A percentile compares a stretch with the other conserved stretches of the same genome.
Conservation (phyloP, 2,888 invertebrate genomes). For the Leptinotarsa haldemani region DNA sequence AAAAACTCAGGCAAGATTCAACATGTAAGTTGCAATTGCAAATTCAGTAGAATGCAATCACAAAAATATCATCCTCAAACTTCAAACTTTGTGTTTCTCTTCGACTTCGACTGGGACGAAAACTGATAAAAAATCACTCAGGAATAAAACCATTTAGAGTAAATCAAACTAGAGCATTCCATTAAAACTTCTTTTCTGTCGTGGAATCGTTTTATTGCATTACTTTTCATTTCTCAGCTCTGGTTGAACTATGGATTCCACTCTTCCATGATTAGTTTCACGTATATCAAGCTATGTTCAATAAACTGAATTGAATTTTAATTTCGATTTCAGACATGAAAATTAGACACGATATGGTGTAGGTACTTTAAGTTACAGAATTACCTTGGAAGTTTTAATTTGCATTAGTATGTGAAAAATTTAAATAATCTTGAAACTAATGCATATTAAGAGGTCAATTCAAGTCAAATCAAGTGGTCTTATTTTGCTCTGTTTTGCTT, state of each 20-base stretch:
- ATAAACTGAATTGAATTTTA: not conserved
- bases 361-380: too few relatives aligned
- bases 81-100: not conserved
- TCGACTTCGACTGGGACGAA: not conserved
- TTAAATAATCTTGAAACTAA: too few relatives aligned
- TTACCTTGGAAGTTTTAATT: too few relatives aligned
- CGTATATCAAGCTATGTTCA: conserved; percentile 2
- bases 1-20: too few relatives aligned
- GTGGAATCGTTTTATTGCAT: conserved; percentile 12
- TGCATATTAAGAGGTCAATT: too few relatives aligned
- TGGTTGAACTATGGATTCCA: not conserved
- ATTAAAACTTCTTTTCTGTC: conserved; percentile 13
- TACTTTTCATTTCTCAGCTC: conserved; percentile 7
- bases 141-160: not conserved
- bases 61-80: not conserved
- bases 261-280: conserved; percentile 8
- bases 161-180: conserved; percentile 8
- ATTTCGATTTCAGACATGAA: not conserved
- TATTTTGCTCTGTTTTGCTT: not conserved
- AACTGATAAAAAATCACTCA: not conserved
- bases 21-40: too few relatives aligned
- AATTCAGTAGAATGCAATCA: not conserved
- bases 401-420: too few relatives aligned
- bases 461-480: not conserved
- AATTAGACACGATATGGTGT: too few relatives aligned